phyloP scores from a whole-genome alignment of 2,113 vertebrate genomes.

The Brachyistius frenatus region DNA sequence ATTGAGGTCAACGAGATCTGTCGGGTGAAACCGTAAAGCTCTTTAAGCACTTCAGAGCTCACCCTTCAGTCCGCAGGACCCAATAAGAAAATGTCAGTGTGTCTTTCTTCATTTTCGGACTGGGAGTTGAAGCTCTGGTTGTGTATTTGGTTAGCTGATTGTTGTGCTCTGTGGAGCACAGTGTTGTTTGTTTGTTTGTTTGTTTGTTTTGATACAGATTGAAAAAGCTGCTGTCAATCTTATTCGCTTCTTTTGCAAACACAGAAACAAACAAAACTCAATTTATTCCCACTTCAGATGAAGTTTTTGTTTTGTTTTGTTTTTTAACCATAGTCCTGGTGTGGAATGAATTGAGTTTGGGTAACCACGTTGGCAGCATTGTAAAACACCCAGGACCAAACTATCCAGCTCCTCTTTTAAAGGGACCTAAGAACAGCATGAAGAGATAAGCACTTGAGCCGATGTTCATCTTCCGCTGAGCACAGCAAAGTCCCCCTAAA shows the following conservation, averaged over 20 bases:
- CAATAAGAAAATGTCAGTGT: constrained; percentile 14
- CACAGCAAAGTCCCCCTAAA: constrained; percentile 83
- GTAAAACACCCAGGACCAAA: constrained; percentile 16
- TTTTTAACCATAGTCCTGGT: not conserved
- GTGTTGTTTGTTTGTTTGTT: not conserved
- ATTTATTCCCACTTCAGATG: not conserved
- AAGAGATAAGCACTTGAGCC: constrained; percentile 84
- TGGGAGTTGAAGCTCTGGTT: not conserved
- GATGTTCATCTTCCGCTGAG: constrained; percentile 87
- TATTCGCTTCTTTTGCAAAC: not conserved
- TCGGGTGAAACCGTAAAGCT: constrained; percentile 80
- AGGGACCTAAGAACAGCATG: constrained; percentile 52
- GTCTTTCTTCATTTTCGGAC: constrained; percentile 6
- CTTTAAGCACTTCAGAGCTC: constrained; percentile 78
- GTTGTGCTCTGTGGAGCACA: not conserved
- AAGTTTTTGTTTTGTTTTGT: not conserved
- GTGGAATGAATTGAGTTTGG: constrained; percentile 5
- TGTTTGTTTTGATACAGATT: constrained; percentile 18
- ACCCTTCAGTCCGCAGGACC: constrained; percentile 51
- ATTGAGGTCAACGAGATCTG: constrained; percentile 85
- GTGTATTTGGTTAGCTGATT: not conserved
- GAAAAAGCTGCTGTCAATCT: not conserved
- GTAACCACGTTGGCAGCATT: not conserved
- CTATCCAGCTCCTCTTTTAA: constrained; percentile 49
- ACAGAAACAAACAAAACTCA: not conserved